Percentiles rank a stretch among this genome's conserved stretches.
Conservation (phyloP, 2,113 vertebrate species). For the Sturnus vulgaris region DNA sequence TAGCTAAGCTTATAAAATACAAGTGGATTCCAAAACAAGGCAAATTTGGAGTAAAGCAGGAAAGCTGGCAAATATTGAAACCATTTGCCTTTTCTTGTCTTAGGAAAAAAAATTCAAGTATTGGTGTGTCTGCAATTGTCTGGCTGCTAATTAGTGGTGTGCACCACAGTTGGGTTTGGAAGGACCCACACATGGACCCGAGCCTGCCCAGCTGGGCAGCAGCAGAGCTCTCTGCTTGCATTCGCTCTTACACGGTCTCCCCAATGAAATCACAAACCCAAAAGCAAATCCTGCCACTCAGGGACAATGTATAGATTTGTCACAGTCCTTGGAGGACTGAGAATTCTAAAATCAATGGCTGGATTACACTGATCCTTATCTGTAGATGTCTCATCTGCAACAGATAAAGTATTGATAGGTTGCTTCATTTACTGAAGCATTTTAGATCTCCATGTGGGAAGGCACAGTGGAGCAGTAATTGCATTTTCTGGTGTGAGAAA, state of each 20-base stretch:
- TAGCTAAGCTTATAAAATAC: not conserved
- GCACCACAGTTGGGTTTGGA: not conserved
- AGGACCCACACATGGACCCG: not conserved
- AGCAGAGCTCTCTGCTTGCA: not conserved
- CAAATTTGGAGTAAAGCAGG: not conserved
- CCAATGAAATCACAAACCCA: constrained; percentile 6
- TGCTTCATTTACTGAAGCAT: constrained; percentile 16
- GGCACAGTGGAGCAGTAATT: not conserved
- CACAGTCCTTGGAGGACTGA: constrained; percentile 35
- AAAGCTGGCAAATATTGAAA: not conserved
- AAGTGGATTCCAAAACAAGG: not conserved
- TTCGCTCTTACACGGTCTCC: not conserved
- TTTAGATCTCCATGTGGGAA: not conserved
- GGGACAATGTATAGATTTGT: constrained; percentile 29
- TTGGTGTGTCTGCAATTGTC: not conserved
- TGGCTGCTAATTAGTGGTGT: not conserved
- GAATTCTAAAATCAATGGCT: constrained; percentile 55
- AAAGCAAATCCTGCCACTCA: not conserved
- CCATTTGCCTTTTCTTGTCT: not conserved
- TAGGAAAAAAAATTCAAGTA: not conserved
- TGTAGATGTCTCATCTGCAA: constrained; percentile 20
- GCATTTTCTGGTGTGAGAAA: constrained; percentile 8
- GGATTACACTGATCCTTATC: constrained; percentile 32
- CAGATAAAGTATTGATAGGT: constrained; percentile 53
- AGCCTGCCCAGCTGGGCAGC: not conserved